These are phyloP conservation scores for Apoda limacodes DNA, from an alignment of 2,888 invertebrate species.

Conservation along the genomic window DNA sequence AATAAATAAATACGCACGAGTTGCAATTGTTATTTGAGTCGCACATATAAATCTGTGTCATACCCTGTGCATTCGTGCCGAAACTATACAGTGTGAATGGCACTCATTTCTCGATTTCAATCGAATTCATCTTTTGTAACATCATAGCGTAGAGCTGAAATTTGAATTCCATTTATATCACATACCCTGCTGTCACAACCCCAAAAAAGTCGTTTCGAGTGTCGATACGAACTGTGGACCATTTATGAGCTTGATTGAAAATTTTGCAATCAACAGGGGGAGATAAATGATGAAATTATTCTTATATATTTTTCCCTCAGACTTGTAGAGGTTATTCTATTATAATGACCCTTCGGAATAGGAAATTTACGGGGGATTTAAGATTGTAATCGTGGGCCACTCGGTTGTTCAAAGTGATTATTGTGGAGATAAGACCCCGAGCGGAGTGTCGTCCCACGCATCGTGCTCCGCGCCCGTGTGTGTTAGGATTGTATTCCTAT, in stretches of 20 bases:
- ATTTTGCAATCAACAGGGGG: conserved; percentile 68
- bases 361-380: conserved; percentile 65
- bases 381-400: conserved; percentile 61
- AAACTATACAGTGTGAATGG: conserved; percentile 36
- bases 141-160: conserved; percentile 26
- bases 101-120: conserved; percentile 22
- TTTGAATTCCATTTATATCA: conserved; percentile 22
- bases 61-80: conserved; percentile 44
- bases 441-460: conserved; percentile 52
- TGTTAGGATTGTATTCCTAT: background rate
- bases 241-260: conserved; percentile 68
- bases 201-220: conserved; percentile 61
- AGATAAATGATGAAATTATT: conserved; percentile 64
- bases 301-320: conserved; percentile 58
- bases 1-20: conserved; percentile 46
- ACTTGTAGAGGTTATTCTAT: conserved; percentile 50
- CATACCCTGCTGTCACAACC: conserved; percentile 34
- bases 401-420: conserved; percentile 68
- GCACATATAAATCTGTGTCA: conserved; percentile 64
- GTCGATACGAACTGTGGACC: conserved; percentile 62
- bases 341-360: conserved; percentile 54
- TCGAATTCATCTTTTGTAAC: conserved; percentile 26
- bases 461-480: conserved; percentile 3
- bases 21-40: conserved; percentile 56
- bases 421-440: conserved; percentile 51